Base-by-base conservation (phyloP, 2,113 vertebrate species). In the Grantiella picta region DNA sequence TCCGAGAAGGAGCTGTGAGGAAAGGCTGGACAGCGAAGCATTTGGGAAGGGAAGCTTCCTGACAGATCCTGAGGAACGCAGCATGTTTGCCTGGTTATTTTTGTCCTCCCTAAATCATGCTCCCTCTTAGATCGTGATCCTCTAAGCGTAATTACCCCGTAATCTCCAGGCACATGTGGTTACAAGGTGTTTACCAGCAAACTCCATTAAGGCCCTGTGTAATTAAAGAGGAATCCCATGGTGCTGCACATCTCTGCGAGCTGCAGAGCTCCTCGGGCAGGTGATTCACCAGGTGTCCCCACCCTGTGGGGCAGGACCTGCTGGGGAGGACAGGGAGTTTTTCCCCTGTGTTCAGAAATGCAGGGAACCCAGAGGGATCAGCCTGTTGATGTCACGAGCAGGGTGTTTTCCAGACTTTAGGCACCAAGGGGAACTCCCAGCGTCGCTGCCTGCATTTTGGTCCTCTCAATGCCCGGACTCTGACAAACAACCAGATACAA, bases 161-260 rank as follows among this genome's bases (percentile, higher is more conserved):
- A 95, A 97, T 95, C 94, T 94, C 38, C 42, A 38, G 47, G 91
- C 83, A 78, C 86, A 70, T 76, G 86, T 54, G 81, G 94, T 76
- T 94, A 83, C 81, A 96, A 82, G 95, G 95, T 96, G 96, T 97
- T 97, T 97, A 97, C 91, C 56, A 96, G 96, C 86, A 96, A 95
- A 95, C 95, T 83, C 93, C 77, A 29, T 92, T 93, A 96, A 92
- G 92, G 69, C 20, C 56, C 79, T 21, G 47, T 94, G 92, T 97
- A 96, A 96, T 96, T 96, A 96, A 92, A 75, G 77, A 95, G 92
- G 63, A 73, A 53, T 94, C 87, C 72, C 49, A 23, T 65, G 77
- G 84, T 71, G 64, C 64, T 82, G 38, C 10, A 6, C 59, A 25
- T 52, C 77, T 9, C 64, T 0, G 10, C 61, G n/a, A 83, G 85